Evolutionary conservation across 2,888 invertebrate genomes (phyloP).

Genomic region (Trilocha varians): DNA sequence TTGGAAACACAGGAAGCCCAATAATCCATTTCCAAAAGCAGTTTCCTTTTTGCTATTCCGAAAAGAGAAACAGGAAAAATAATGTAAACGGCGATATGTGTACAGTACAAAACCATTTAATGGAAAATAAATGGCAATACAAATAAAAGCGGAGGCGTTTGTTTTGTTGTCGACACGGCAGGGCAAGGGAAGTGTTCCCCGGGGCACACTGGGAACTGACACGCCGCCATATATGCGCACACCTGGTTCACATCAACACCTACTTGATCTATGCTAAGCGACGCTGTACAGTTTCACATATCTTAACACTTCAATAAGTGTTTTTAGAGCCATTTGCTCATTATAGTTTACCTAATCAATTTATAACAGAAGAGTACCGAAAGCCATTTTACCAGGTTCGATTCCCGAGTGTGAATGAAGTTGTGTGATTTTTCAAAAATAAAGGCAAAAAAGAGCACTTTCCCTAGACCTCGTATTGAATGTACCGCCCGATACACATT

Average conservation of each 20-base stretch:
- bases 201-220: constrained; percentile 6
- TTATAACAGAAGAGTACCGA: too few relatives aligned
- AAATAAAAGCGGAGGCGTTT: constrained; percentile 12
- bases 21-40: background rate
- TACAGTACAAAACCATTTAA: constrained; percentile 4
- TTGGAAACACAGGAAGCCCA: background rate
- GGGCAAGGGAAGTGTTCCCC: constrained; percentile 14
- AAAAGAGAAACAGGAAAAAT: background rate
- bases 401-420: too few relatives aligned
- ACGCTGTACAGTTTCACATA: too few relatives aligned
- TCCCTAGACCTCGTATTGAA: too few relatives aligned
- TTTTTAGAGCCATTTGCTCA: too few relatives aligned
- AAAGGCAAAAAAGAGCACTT: too few relatives aligned
- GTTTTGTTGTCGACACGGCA: constrained; percentile 12
- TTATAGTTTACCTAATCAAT: too few relatives aligned
- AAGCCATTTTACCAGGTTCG: too few relatives aligned
- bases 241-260: background rate
- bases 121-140: constrained; percentile 7
- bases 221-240: constrained; percentile 2
- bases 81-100: background rate
- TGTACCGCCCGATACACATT: too few relatives aligned
- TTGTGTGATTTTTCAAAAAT: too few relatives aligned
- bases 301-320: too few relatives aligned
- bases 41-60: background rate
- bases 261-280: background rate